Conservation (phyloP, 53 echinoderm and acorn worm genomes). For the Antedon mediterranea region DNA sequence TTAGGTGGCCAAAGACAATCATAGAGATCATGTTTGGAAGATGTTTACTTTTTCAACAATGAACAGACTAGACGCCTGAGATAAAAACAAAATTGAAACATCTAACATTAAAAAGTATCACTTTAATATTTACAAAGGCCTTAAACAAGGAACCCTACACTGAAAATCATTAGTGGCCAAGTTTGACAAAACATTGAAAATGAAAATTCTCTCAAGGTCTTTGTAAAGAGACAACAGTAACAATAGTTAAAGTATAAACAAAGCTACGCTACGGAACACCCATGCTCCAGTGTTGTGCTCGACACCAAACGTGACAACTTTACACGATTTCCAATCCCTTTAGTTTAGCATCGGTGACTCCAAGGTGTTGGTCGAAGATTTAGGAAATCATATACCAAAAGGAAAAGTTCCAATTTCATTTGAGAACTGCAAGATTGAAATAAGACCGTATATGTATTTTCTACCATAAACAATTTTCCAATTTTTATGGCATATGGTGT, state of each 20-base stretch:
- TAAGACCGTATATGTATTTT: background rate
- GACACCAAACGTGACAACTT: background rate
- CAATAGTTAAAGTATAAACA: background rate
- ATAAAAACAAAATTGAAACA: too few species aligned
- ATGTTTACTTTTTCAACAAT: too few species aligned
- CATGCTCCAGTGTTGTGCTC: background rate
- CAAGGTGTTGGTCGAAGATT: background rate
- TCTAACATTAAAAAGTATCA: too few species aligned
- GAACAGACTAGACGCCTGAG: too few species aligned
- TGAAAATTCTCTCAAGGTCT: background rate
- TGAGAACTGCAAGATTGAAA: background rate
- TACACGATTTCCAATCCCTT: background rate
- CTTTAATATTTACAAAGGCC: too few species aligned
- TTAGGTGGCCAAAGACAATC: too few species aligned
- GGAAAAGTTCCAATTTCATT: background rate
- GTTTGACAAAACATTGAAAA: background rate
- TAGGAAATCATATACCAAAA: background rate
- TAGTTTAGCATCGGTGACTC: background rate
- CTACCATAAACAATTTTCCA: background rate
- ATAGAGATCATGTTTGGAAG: too few species aligned
- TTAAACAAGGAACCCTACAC: background rate
- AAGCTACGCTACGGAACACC: background rate
- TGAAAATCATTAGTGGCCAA: background rate
- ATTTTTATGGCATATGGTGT: background rate
- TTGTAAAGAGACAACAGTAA: background rate